phyloP scores from a whole-genome alignment of 2,797 vertebrate genomes.

The Arctocebus calabarensis region DNA sequence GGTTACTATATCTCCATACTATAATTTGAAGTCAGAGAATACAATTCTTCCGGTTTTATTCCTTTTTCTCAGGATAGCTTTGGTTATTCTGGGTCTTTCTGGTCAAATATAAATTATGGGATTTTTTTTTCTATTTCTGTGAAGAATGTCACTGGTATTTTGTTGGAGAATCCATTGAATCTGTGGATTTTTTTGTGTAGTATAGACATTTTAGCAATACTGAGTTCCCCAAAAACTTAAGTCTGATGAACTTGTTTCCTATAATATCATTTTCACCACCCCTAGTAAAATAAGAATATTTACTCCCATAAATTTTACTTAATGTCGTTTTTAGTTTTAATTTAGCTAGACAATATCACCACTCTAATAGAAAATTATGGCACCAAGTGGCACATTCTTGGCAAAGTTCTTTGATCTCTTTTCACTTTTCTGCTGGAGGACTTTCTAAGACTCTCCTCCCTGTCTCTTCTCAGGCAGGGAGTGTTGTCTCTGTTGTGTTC shows the following conservation, averaged over 20 bases:
- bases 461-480: neutral
- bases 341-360: neutral
- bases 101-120: neutral
- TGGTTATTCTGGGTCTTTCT: neutral
- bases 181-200: neutral
- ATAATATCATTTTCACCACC: neutral
- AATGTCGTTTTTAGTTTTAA: neutral
- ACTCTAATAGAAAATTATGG: neutral
- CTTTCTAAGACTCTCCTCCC: neutral
- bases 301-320: neutral
- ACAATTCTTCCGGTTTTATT: neutral
- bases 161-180: neutral
- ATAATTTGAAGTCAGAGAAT: neutral
- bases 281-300: neutral
- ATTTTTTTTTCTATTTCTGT: neutral
- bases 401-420: constrained; percentile 12
- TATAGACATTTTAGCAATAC: neutral
- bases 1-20: neutral
- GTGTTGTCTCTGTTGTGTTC: neutral
- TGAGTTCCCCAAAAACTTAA: neutral
- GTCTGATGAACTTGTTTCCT: neutral
- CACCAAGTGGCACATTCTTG: neutral
- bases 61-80: neutral
- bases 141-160: neutral
- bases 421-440: neutral